A percentile compares a stretch with the other conserved stretches of the same genome.
Evolutionary conservation across 2,888 invertebrate genomes (phyloP).

Genomic region (Alentia gelatinosa): DNA sequence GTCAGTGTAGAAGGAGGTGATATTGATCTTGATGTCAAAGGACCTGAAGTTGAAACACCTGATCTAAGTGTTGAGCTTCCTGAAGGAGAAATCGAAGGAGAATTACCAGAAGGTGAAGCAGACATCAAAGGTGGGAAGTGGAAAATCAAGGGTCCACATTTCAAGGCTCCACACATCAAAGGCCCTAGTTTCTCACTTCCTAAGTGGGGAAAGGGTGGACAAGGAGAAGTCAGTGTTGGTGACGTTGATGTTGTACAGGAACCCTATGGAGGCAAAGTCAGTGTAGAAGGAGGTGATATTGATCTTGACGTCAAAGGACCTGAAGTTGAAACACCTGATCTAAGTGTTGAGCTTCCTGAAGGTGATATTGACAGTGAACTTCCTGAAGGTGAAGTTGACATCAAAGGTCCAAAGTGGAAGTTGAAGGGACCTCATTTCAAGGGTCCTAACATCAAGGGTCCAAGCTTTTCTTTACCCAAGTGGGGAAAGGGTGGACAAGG

Average conservation of each 20-base stretch:
- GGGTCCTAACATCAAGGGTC: constrained; percentile 14
- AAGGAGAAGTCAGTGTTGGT: constrained; percentile 9
- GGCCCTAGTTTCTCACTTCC: background rate
- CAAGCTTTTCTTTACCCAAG: constrained; percentile 13
- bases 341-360: background rate
- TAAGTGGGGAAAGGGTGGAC: background rate
- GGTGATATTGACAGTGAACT: background rate
- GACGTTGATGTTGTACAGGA: constrained; percentile 6
- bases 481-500: background rate
- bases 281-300: background rate
- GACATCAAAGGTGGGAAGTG: background rate
- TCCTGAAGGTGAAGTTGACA: background rate
- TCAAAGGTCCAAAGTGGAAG: background rate
- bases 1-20: constrained; percentile 4
- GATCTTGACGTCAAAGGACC: too few relatives aligned
- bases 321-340: background rate
- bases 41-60: constrained; percentile 23
- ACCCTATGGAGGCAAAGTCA: background rate
- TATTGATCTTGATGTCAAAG: background rate
- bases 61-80: background rate
- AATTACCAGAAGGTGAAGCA: background rate
- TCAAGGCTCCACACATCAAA: background rate
- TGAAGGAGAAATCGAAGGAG: constrained; percentile 17
- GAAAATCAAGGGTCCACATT: background rate
- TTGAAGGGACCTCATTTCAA: constrained; percentile 4